Conservation (phyloP, 2,888 invertebrate genomes). For the Agrochola lychnidis region DNA sequence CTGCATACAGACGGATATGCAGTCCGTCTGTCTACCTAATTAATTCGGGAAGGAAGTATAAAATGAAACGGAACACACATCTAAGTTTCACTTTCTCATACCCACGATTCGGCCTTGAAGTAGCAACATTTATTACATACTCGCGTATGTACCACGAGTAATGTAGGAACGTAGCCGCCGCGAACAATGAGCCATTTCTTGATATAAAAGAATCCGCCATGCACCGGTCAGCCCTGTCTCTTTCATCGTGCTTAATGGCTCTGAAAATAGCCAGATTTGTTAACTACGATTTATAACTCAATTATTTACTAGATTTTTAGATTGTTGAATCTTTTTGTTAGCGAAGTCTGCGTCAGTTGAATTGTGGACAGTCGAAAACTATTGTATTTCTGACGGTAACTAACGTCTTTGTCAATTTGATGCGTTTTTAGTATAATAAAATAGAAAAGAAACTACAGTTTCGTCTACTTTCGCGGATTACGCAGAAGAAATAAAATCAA, state of each 20-base stretch:
- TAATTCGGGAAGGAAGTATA: constrained; percentile 11
- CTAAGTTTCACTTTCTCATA: constrained; percentile 62
- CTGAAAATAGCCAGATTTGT: constrained; percentile 67
- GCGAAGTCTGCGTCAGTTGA: constrained; percentile 30
- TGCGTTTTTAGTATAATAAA: constrained; percentile 5
- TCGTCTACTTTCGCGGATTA: constrained; percentile 32
- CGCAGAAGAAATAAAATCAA: constrained; percentile 21
- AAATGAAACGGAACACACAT: constrained; percentile 25
- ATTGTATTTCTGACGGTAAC: constrained; percentile 46
- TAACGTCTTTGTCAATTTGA: constrained; percentile 33
- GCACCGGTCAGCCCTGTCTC: constrained; percentile 53
- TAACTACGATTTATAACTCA: constrained; percentile 67
- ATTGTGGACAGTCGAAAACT: constrained; percentile 29
- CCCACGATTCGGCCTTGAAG: constrained; percentile 50
- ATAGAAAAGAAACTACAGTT: constrained; percentile 20
- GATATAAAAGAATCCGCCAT: constrained; percentile 63
- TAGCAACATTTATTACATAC: constrained; percentile 45
- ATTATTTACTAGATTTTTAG: constrained; percentile 64
- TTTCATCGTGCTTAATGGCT: constrained; percentile 69
- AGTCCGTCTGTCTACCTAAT: not conserved
- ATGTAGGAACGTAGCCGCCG: constrained; percentile 37
- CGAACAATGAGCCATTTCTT: constrained; percentile 67
- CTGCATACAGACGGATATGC: no score
- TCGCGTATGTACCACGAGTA: constrained; percentile 26
- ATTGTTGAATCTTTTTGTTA: constrained; percentile 53